phyloP scores from a whole-genome alignment of 2,113 vertebrate species.

The Sigmodon hispidus region DNA sequence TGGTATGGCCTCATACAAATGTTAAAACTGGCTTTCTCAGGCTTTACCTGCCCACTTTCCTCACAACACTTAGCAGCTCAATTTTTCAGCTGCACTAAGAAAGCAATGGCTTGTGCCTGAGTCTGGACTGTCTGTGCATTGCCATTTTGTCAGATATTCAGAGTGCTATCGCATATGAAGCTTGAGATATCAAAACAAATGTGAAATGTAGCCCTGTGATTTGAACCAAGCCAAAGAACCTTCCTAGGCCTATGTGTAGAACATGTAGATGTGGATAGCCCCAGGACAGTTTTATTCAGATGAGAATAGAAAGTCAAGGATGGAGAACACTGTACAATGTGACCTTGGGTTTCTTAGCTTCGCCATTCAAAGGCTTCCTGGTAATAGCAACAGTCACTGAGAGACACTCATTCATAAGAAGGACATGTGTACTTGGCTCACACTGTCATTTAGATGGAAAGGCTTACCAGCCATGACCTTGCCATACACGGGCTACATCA shows the following conservation, averaged over 20 bases:
- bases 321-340: not conserved
- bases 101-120: not conserved
- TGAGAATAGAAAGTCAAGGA: not conserved
- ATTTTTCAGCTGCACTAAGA: not conserved
- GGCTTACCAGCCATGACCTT: not conserved
- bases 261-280: not conserved
- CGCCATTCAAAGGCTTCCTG: not conserved
- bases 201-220: not conserved
- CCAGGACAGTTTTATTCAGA: not conserved
- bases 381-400: not conserved
- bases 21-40: not conserved
- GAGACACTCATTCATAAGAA: not conserved
- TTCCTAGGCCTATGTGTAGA: not conserved
- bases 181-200: not conserved
- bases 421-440: not conserved
- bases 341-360: not conserved
- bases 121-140: not conserved
- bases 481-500: not conserved
- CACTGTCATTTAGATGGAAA: not conserved
- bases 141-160: not conserved
- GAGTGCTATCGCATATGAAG: not conserved
- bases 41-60: not conserved
- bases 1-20: too few species aligned
- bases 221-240: not conserved
- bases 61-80: slow-evolving; percentile 2